Percentiles rank a stretch among this genome's conserved stretches.
Conservation (phyloP, 1,140 invertebrate species). For the Cheumatopsyche charites region DNA sequence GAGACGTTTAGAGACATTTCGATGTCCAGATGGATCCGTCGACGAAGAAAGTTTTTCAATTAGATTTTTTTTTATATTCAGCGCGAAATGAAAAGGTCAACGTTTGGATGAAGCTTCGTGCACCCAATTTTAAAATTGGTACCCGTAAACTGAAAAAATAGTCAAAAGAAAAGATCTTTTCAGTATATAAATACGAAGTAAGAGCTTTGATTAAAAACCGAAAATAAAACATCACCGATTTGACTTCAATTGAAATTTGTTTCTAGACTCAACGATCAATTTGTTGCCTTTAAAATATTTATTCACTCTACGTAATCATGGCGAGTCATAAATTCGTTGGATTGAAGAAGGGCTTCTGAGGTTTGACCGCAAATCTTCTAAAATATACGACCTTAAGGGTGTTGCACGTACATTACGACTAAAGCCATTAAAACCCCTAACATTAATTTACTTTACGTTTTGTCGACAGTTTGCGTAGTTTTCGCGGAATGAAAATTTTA, state of each 20-base stretch:
- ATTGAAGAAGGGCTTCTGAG: neutral
- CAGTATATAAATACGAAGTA: too few species aligned
- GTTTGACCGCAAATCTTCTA: conserved; percentile 11
- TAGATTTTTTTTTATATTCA: neutral
- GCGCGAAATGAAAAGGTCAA: too few species aligned
- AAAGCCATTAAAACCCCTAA: neutral
- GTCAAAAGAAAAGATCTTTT: too few species aligned
- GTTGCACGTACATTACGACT: neutral
- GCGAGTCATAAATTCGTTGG: neutral
- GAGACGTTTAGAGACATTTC: neutral
- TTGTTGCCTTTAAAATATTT: too few species aligned
- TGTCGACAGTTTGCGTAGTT: neutral
- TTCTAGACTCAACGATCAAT: too few species aligned
- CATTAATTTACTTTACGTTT: conserved; percentile 12
- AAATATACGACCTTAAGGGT: conserved; percentile 10
- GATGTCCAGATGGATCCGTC: conserved; percentile 2
- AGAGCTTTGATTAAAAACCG: too few species aligned
- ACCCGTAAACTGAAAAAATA: too few species aligned
- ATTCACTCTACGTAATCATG: neutral
- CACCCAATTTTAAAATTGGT: too few species aligned
- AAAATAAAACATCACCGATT: too few species aligned
- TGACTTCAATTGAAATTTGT: too few species aligned
- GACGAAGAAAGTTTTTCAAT: conserved; percentile 9
- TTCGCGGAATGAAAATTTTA: too few species aligned
- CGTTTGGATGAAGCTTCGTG: too few species aligned